Evolutionary conservation across 2,113 vertebrate species (phyloP).

Genomic region (Pseudorasbora parva): DNA sequence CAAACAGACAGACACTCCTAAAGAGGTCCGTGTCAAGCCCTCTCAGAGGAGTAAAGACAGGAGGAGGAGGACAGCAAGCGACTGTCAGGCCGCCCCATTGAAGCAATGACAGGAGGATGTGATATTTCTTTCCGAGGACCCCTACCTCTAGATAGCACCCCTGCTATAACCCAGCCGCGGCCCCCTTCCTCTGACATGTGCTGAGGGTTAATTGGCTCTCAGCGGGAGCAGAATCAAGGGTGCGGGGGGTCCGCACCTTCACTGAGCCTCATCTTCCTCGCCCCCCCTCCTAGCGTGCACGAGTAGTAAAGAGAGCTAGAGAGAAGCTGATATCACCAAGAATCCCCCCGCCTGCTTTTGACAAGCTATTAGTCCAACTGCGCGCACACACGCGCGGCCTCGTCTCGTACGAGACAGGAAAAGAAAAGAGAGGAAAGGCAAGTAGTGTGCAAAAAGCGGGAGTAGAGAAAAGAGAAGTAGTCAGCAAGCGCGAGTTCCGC

Average conservation of each 20-base stretch:
- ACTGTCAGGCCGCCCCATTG: conserved; percentile 49
- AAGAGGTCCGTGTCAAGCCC: conserved; percentile 55
- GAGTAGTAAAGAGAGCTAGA: conserved; percentile 46
- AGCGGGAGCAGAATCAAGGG: conserved; percentile 90
- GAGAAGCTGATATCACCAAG: conserved; percentile 41
- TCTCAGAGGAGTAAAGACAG: conserved; percentile 45
- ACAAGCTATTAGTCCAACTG: conserved; percentile 46
- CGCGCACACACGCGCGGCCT: background rate
- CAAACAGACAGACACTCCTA: conserved; percentile 46
- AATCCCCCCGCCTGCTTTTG: conserved; percentile 37
- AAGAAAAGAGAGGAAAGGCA: conserved; percentile 55
- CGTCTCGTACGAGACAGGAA: conserved; percentile 29
- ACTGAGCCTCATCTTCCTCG: conserved; percentile 76
- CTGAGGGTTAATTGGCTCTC: conserved; percentile 96
- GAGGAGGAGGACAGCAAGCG: conserved; percentile 29
- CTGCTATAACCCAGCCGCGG: conserved; percentile 57
- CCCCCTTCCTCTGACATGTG: conserved; percentile 67
- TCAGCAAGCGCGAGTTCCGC: conserved; percentile 86
- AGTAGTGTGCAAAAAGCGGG: conserved; percentile 72
- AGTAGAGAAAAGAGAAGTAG: conserved; percentile 78
- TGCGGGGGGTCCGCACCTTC: conserved; percentile 94
- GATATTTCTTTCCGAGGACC: conserved; percentile 36
- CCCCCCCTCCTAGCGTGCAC: conserved; percentile 64
- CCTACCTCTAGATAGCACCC: conserved; percentile 47
- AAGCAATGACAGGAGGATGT: conserved; percentile 33